Evolutionary conservation across 2,113 vertebrate species (phyloP), one percentile per base, ranked within the genome.

Genomic region (Nansenia antarctica): DNA sequence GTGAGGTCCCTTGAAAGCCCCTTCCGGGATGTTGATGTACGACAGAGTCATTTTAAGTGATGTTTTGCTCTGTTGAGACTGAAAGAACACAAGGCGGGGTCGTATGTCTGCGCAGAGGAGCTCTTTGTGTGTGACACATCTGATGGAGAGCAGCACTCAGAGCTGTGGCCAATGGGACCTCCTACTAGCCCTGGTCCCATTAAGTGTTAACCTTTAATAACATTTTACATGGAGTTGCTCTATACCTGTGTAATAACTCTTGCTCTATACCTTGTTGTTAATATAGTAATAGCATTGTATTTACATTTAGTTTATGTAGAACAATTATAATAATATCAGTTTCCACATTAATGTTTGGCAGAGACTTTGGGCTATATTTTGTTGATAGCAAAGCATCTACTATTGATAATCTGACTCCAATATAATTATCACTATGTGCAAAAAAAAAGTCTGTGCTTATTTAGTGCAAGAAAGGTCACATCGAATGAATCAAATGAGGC

Each of bases 21-120:
- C 62, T 66, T 77, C 73, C 61, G 70, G 72, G 79, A 76, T 82
- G 74, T 85, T 87, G 82, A 87, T 82, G 49, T 76, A 85, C 31
- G 64, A 73, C 80, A 70, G 78, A 68, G 67, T 83, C 80, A 83
- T 80, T 89, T 88, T 76, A 85, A 82, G 84, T 81, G 78, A 90
- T 87, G 78, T 66, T 72, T 80, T 65, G 70, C 80, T 77, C 87
- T 83, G 71, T 69, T 64, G 78, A 84, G 87, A 80, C 74, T 57
- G 32, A 60, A 29, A 66, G 18, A 70, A 67, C 58, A 69, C 82
- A 61, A 61, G 24, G 68, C 58, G 59, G 58, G 69, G 77, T 62
- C 76, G 64, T 35, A 53, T 84, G 79, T 85, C 81, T 60, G 69
- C 55, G 74, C 74, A 53, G 54, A 70, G 76, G 75, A 72, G 74